Evolutionary conservation across 1,140 invertebrate species (phyloP).

Genomic region (Ceratina japonica): DNA sequence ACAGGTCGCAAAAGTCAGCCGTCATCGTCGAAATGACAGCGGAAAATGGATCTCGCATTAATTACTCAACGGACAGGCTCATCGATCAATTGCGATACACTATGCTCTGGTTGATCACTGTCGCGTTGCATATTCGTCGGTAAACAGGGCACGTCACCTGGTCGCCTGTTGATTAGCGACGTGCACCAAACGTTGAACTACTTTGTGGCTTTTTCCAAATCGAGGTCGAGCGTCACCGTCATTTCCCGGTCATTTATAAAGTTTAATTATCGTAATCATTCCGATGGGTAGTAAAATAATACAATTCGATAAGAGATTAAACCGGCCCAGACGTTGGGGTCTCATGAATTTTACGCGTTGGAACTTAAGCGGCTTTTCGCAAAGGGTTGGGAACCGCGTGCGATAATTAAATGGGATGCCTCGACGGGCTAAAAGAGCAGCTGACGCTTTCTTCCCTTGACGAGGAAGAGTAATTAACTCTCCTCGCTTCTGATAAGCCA

Average conservation of each 20-base stretch:
- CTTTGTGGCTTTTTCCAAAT: background rate
- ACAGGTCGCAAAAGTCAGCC: background rate
- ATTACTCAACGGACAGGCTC: conserved; percentile 24
- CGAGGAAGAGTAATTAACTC: conserved; percentile 44
- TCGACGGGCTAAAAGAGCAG: background rate
- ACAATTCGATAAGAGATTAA: conserved; percentile 4
- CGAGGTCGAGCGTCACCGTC: background rate
- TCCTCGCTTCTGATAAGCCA: conserved; percentile 24
- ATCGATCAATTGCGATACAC: conserved; percentile 29
- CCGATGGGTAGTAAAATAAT: conserved; percentile 9
- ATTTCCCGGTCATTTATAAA: too few relatives aligned
- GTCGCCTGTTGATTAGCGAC: background rate
- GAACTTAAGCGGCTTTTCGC: conserved; percentile 45
- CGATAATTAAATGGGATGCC: conserved; percentile 45
- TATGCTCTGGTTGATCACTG: background rate
- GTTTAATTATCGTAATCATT: too few relatives aligned
- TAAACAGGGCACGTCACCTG: conserved; percentile 7
- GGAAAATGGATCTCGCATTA: conserved; percentile 20
- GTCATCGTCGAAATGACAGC: background rate
- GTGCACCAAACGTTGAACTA: background rate
- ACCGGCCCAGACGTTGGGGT: background rate
- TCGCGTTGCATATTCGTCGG: conserved; percentile 5
- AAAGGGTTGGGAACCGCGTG: background rate
- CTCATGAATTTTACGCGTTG: conserved; percentile 1
- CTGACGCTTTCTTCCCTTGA: conserved; percentile 31